A percentile compares a stretch with the other conserved stretches of the same genome.
Evolutionary conservation across 2,113 vertebrate species (phyloP).

Genomic region (Emydocephalus ijimae): DNA sequence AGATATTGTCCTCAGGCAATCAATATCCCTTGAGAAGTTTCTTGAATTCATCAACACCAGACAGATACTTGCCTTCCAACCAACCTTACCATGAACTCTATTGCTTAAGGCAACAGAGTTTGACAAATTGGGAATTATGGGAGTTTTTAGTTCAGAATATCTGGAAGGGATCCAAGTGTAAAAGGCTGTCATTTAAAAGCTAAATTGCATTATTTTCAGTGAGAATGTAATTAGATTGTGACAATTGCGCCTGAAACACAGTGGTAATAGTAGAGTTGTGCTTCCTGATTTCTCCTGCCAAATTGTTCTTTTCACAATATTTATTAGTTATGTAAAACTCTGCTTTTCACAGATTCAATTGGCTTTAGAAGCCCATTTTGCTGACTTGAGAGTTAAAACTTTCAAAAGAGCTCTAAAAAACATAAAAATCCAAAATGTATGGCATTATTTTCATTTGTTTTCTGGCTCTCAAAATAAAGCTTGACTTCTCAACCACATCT

Average conservation of each 20-base stretch:
- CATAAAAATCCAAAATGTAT: not conserved
- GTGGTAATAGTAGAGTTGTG: not conserved
- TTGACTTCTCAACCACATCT: not conserved
- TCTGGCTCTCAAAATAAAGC: not conserved
- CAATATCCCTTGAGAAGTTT: not conserved
- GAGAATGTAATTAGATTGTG: not conserved
- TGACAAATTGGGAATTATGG: not conserved
- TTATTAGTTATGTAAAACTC: not conserved
- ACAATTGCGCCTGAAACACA: not conserved
- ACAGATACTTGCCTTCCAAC: not conserved
- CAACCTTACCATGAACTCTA: not conserved
- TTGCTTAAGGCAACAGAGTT: not conserved
- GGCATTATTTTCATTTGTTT: not conserved
- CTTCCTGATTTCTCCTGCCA: not conserved
- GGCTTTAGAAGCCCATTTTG: not conserved
- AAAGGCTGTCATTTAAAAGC: not conserved
- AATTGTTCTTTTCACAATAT: not conserved
- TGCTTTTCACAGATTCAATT: not conserved
- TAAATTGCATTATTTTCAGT: not conserved
- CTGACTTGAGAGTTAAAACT: not conserved
- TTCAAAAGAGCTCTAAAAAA: not conserved
- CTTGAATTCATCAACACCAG: not conserved
- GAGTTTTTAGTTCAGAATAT: not conserved
- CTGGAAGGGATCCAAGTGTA: not conserved
- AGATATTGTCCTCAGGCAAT: not conserved